Conservation (phyloP, 1,140 invertebrate species). For the Plutomurus gul region DNA sequence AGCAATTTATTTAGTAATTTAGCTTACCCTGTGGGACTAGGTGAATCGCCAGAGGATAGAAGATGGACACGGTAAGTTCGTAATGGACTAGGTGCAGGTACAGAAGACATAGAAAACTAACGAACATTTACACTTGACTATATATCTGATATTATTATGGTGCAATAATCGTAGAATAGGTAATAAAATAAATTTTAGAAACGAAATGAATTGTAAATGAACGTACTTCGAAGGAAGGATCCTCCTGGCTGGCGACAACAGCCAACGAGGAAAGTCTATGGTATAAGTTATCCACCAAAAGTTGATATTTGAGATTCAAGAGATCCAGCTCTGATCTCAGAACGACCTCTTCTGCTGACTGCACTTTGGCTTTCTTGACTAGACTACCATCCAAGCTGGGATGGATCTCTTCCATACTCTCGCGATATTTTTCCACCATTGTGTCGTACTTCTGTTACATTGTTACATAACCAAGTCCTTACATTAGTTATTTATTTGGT, state of each 20-base stretch:
- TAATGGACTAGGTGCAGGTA: slow-evolving; percentile 54
- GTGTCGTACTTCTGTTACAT: slow-evolving; percentile 80
- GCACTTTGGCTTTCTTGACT: slow-evolving; percentile 57
- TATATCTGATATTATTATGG: too few species aligned
- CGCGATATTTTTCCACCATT: slow-evolving; percentile 82
- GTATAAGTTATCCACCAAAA: slow-evolving; percentile 73
- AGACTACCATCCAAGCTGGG: slow-evolving; percentile 72
- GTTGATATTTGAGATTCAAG: slow-evolving; percentile 79
- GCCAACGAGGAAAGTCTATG: slow-evolving; percentile 68
- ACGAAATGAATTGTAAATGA: neutral
- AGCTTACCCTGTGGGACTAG: slow-evolving; percentile 36
- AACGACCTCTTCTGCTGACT: slow-evolving; percentile 75
- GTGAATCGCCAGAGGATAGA: slow-evolving; percentile 39
- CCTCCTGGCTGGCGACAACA: slow-evolving; percentile 45
- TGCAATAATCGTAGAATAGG: too few species aligned
- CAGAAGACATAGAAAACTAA: slow-evolving; percentile 46
- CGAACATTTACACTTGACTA: too few species aligned
- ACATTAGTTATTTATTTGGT: too few species aligned
- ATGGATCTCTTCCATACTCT: slow-evolving; percentile 83
- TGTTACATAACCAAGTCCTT: neutral
- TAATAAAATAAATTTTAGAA: neutral
- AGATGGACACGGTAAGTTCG: slow-evolving; percentile 48
- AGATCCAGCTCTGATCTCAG: slow-evolving; percentile 81
- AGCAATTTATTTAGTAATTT: neutral
- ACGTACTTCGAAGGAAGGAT: slow-evolving; percentile 44